A percentile compares a stretch with the other conserved stretches of the same genome.
These are phyloP conservation scores for Drosophila rhopaloa DNA, from an alignment of 1,140 invertebrate species.

Conservation along the genomic window DNA sequence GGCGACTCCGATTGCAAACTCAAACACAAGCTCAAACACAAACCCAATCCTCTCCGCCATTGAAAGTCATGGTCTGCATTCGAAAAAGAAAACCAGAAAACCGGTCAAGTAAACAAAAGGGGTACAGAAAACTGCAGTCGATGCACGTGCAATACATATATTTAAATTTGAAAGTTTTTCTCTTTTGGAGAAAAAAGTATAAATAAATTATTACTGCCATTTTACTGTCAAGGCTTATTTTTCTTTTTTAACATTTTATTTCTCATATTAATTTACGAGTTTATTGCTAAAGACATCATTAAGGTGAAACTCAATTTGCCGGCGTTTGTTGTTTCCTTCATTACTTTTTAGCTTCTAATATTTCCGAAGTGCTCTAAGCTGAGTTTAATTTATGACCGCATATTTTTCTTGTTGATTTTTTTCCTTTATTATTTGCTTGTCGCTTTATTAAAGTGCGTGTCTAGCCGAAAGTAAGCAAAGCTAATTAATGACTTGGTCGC, in stretches of 20 bases:
- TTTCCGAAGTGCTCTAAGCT: constrained; percentile 30
- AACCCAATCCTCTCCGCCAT: constrained; percentile 27
- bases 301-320: constrained; percentile 80
- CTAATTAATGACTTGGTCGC: constrained; percentile 61
- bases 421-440: constrained; percentile 13
- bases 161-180: constrained; percentile 63
- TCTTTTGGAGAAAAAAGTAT: constrained; percentile 15
- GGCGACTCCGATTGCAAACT: constrained; percentile 45
- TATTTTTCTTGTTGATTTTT: constrained; percentile 56
- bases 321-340: constrained; percentile 35
- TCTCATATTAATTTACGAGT: constrained; percentile 71
- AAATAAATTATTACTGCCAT: constrained; percentile 40
- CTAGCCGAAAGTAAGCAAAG: constrained; percentile 31
- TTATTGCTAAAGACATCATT: constrained; percentile 73
- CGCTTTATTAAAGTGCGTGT: constrained; percentile 42
- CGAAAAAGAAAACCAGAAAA: constrained; percentile 20
- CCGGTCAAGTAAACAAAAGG: constrained; percentile 20
- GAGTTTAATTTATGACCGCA: constrained; percentile 57
- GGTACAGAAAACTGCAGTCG: constrained; percentile 39
- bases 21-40: constrained; percentile 15
- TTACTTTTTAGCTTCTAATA: constrained; percentile 41
- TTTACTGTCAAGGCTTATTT: constrained; percentile 24
- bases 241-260: constrained; percentile 17
- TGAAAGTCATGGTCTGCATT: constrained; percentile 67
- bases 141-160: constrained; percentile 51